A percentile compares a stretch with the other conserved stretches of the same genome.
These are phyloP conservation scores for Phyllostomus discolor DNA, from an alignment of 2,113 vertebrate species.

Conservation along the genomic window DNA sequence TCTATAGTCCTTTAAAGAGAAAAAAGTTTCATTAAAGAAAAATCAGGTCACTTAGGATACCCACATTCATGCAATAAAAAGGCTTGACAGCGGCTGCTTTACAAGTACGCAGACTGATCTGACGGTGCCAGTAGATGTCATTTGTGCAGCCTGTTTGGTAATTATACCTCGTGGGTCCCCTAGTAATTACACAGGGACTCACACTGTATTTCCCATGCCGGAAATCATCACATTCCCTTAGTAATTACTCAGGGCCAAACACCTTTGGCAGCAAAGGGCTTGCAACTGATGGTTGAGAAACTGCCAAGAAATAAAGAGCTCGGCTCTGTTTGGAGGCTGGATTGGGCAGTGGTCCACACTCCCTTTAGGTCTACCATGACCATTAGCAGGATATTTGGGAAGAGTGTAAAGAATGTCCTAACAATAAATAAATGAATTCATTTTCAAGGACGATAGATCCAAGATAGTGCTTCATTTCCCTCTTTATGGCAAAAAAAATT, in stretches of 20 bases:
- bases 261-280: constrained; percentile 28
- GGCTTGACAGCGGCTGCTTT: not conserved
- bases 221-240: constrained; percentile 58
- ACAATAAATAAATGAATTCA: not conserved
- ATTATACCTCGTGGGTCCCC: constrained; percentile 47
- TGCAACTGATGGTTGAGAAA: not conserved
- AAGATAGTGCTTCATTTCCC: not conserved
- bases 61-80: not conserved
- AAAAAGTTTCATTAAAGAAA: not conserved
- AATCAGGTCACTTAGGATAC: not conserved
- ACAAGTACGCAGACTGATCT: not conserved
- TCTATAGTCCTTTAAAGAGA: not conserved
- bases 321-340: not conserved
- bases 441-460: not conserved
- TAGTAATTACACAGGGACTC: constrained; percentile 56
- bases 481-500: not conserved
- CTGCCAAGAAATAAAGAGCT: constrained; percentile 14
- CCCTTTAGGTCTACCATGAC: not conserved
- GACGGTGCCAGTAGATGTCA: not conserved
- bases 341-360: not conserved
- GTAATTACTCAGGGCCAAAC: constrained; percentile 46
- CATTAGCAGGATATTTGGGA: not conserved
- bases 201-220: constrained; percentile 21
- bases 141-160: constrained; percentile 23
- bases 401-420: not conserved